Conservation (phyloP, 1,140 invertebrate genomes). For the Drosophila repleta region DNA sequence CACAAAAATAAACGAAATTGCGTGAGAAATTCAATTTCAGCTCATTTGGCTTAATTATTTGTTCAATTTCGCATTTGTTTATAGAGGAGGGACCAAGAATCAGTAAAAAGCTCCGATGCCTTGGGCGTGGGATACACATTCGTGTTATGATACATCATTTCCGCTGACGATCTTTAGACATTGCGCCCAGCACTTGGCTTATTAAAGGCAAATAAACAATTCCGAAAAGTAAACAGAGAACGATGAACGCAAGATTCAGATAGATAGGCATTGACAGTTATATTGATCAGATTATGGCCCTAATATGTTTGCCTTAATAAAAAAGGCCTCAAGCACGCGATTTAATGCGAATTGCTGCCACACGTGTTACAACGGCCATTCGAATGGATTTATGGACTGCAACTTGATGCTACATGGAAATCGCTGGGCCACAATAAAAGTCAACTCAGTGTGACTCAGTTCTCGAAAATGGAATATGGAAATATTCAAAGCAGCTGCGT, state of each 20-base stretch:
- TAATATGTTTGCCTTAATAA: not conserved
- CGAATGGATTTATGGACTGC: constrained; percentile 14
- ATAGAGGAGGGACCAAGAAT: constrained; percentile 32
- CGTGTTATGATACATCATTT: constrained; percentile 69
- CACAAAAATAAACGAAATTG: constrained; percentile 67
- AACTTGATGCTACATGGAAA: not conserved
- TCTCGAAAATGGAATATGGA: constrained; percentile 1
- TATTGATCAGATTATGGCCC: too few relatives aligned
- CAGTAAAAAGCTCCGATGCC: constrained; percentile 56
- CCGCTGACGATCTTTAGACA: constrained; percentile 60
- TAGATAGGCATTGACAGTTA: too few relatives aligned
- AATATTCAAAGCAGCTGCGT: constrained; percentile 66
- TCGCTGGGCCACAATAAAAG: not conserved
- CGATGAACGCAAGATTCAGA: too few relatives aligned
- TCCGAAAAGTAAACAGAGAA: constrained; percentile 42
- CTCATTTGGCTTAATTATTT: constrained; percentile 39
- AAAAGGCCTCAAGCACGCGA: not conserved
- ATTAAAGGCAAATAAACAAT: constrained; percentile 48
- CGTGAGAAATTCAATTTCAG: constrained; percentile 66
- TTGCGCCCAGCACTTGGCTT: constrained; percentile 1
- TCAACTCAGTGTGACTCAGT: constrained; percentile 45
- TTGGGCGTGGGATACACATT: constrained; percentile 56
- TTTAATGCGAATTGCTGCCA: constrained; percentile 5
- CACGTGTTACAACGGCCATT: constrained; percentile 7
- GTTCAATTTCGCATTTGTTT: constrained; percentile 45